A percentile compares a stretch with the other conserved stretches of the same genome.
phyloP scores from a whole-genome alignment of 2,797 vertebrate genomes.

The Rhinogobio ventralis region DNA sequence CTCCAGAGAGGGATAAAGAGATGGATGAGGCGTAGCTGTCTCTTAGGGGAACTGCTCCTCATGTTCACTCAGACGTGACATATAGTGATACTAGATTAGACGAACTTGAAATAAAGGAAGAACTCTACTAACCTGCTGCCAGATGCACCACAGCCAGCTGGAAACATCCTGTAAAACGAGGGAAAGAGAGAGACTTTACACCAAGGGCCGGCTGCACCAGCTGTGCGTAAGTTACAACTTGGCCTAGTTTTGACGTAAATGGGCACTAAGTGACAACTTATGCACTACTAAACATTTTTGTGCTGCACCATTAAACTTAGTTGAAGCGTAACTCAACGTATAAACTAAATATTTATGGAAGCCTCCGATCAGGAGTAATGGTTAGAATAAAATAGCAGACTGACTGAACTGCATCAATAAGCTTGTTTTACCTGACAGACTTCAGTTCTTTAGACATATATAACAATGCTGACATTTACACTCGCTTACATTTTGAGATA shows the following conservation, averaged over 20 bases:
- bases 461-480: too few relatives aligned
- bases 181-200: background rate
- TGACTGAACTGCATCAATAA: too few relatives aligned
- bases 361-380: too few relatives aligned
- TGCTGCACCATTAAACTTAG: too few relatives aligned
- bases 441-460: too few relatives aligned
- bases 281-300: too few relatives aligned
- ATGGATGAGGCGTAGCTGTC: slow-evolving; percentile 29
- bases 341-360: too few relatives aligned
- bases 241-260: background rate
- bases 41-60: slow-evolving; percentile 35
- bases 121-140: slow-evolving; percentile 27
- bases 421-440: too few relatives aligned
- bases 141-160: slow-evolving; percentile 2
- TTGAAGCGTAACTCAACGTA: too few relatives aligned
- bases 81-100: slow-evolving; percentile 37
- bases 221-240: background rate
- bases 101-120: slow-evolving; percentile 41
- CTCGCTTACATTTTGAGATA: too few relatives aligned
- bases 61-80: slow-evolving; percentile 44
- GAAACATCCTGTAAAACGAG: background rate
- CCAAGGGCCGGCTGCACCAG: background rate
- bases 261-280: background rate
- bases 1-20: slow-evolving; percentile 40
- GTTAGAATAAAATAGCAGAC: too few relatives aligned